Percentiles rank a stretch among this genome's conserved stretches.
Conservation (phyloP, 2,797 vertebrate species). For the Rhinogobio ventralis region DNA sequence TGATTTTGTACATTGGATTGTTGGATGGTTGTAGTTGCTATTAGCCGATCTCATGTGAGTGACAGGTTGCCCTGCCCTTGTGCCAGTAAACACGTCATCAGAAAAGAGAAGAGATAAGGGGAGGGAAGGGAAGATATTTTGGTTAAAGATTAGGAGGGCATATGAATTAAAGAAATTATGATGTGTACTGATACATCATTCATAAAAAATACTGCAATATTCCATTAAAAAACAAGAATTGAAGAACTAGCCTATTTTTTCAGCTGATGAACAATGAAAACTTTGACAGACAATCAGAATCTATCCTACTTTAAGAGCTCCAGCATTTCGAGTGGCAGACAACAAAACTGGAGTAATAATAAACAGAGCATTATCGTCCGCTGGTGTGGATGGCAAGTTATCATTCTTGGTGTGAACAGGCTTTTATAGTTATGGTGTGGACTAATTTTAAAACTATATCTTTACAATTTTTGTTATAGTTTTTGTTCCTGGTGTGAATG, state of each 20-base stretch:
- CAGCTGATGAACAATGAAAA: not conserved
- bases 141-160: not conserved
- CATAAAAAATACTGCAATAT: not conserved
- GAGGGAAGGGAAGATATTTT: not conserved
- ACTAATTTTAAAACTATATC: not conserved
- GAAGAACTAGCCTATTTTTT: too few relatives aligned
- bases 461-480: not conserved
- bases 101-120: not conserved
- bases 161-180: not conserved
- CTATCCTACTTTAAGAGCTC: not conserved
- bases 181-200: not conserved
- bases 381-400: not conserved
- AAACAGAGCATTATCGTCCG: not conserved
- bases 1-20: not conserved
- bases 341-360: not conserved
- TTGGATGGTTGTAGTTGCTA: not conserved
- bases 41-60: not conserved
- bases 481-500: not conserved
- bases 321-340: not conserved
- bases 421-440: not conserved
- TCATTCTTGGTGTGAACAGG: not conserved
- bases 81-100: not conserved
- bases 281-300: not conserved
- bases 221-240: not conserved
- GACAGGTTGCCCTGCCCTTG: not conserved